Evolutionary conservation across 1,140 invertebrate species (phyloP), one percentile per base, ranked within the genome.

Genomic region (Sycophila sp.): DNA sequence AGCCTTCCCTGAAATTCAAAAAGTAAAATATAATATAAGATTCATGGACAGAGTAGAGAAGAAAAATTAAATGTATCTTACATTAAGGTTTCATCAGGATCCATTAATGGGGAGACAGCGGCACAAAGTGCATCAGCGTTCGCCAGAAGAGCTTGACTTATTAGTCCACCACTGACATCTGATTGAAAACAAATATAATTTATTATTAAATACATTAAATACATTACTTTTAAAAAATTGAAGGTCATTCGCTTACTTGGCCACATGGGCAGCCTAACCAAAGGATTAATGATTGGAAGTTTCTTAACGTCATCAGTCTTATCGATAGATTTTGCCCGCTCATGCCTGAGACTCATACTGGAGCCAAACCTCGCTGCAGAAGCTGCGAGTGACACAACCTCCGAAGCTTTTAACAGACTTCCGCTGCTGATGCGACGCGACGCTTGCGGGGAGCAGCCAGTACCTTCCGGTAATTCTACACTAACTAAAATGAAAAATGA

Each of bases 81-180:
- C 86, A 96, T 83, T 11, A 95, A 87, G 7, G 95, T 94, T 79
- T 97, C 94, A 83, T 97, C 94, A 0, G 93, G 92, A 84, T 97
- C 95, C 91, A 97, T 95, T 13, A 98, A 85, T 4, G 96, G 96
- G 72, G 95, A 96, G 13, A 95, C 96, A 6, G 96, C 94, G 36
- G 96, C 96, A 87, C 96, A 98, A 0, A 99, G 87, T 11, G 96
- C 95, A 85, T 98, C 96, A n/a, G 96, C 96, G 86, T 98, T 98
- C 30, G 96, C 96, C 51, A 98, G 85, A 10, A 99, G 88, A 71
- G 96, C 97, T 86, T 96, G 94, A 76, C 94, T 94, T 73, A 97
- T 94, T 59, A 96, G 90, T 69, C 91, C 91, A 59, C 88, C 87
- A 24, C 86, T 87, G 2, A 92, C 87, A 80, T 91, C 90, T 91